Base-by-base conservation (phyloP, 2,888 invertebrate species). In the Alcis repandata region DNA sequence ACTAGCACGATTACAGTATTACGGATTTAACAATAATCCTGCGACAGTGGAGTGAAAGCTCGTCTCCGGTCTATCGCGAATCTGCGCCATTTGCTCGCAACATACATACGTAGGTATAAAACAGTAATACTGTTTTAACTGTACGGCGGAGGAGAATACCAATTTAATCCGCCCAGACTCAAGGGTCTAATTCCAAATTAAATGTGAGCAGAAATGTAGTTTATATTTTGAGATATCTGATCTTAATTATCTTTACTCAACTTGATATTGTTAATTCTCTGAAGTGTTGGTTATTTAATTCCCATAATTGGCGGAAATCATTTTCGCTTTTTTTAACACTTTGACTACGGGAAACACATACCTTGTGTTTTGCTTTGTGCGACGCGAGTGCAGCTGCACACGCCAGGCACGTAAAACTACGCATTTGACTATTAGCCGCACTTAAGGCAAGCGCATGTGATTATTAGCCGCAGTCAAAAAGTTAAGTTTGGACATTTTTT, bases 181-280 rank as follows among this genome's bases (percentile, higher is more conserved):
- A 59, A 49, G 64, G 64, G 64, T 59, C 64, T 64, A 64, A 59
- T 64, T 64, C 59, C 59, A 56, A 56, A 64, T 64, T 59, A 64
- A 64, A 64, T 59, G 64, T 43, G 64, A 64, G 40, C 56, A 56
- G 64, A 64, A 64, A 59, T 56, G 54, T 64, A 59, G 64, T 64
- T 59, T 59, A 64, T 56, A 64, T 59, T 64, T 54, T 64, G 56
- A 56, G 64, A 56, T 64, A 64, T 64, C 64, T 51, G 64, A 64
- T 64, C 59, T 59, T 59, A 64, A 64, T 59, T 64, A 56, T 59
- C 59, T 64, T 17, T 56, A 45, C 56, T 64, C 59, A 45, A 64
- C 56, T 56, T 64, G 59, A 64, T 59, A 64, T 48, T 59, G 59
- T 64, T 59, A 59, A 64, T 56, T 51, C 64, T 59, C 59, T 56